phyloP scores from a whole-genome alignment of 2,797 vertebrate species.

The Parotocinclus haroldoi region DNA sequence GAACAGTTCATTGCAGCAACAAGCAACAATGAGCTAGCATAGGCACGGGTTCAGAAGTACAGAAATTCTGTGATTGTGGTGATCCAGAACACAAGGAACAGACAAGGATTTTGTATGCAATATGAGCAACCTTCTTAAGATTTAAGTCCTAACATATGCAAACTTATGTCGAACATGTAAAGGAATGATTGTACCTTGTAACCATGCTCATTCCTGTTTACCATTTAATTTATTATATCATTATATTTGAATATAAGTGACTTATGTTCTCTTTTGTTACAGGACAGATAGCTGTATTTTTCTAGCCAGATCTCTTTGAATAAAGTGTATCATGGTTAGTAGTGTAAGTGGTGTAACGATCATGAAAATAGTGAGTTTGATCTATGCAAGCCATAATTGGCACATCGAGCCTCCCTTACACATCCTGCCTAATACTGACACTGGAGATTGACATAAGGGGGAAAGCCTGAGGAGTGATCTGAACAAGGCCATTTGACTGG shows the following conservation, averaged over 20 bases:
- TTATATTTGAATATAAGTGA: no score
- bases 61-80: conserved; percentile 44
- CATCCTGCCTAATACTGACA: conserved; percentile 44
- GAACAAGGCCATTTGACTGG: conserved; percentile 67
- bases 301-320: conserved; percentile 48
- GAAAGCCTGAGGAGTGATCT: conserved; percentile 63
- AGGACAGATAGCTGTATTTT: conserved; percentile 26
- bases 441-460: conserved; percentile 50
- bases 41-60: no score
- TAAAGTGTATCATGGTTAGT: conserved; percentile 52
- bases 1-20: no score
- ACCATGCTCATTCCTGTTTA: no score
- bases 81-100: conserved; percentile 52
- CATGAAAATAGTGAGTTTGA: conserved; percentile 61
- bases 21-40: no score
- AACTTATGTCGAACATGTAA: background rate
- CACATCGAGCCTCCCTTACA: conserved; percentile 49
- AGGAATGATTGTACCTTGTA: no score
- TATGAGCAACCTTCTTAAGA: conserved; percentile 55
- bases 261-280: no score
- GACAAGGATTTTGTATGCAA: conserved; percentile 62
- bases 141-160: conserved; percentile 57
- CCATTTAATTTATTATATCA: no score
- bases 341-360: conserved; percentile 57
- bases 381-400: conserved; percentile 56